These are phyloP conservation scores for Pheosia tremula DNA, from an alignment of 2,888 invertebrate species.

Conservation along the genomic window DNA sequence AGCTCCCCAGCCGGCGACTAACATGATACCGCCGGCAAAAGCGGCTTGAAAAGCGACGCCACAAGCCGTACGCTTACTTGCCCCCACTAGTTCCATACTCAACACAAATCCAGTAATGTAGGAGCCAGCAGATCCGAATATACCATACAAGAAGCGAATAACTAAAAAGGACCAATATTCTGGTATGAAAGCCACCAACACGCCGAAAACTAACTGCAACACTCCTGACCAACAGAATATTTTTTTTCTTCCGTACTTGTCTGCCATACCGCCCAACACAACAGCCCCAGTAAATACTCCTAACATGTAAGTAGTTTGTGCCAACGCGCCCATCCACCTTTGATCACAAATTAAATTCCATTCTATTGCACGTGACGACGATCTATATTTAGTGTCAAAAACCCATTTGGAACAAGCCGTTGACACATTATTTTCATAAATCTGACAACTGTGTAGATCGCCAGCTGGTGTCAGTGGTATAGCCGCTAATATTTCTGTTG, in stretches of 20 bases:
- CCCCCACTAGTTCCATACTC: conserved; percentile 93
- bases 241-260: conserved; percentile 92
- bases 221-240: conserved; percentile 93
- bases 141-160: conserved; percentile 89
- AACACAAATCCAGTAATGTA: conserved; percentile 88
- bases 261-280: conserved; percentile 91
- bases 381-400: conserved; percentile 89
- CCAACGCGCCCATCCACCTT: conserved; percentile 92
- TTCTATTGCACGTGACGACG: conserved; percentile 90
- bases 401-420: conserved; percentile 83
- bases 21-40: conserved; percentile 92
- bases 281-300: conserved; percentile 94
- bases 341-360: conserved; percentile 92
- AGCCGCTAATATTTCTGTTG: conserved; percentile 77
- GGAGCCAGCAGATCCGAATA: conserved; percentile 93
- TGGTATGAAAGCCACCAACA: conserved; percentile 90
- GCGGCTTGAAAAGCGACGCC: conserved; percentile 92
- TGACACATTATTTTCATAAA: conserved; percentile 73
- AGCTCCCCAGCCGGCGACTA: conserved; percentile 93
- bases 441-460: conserved; percentile 85
- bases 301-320: conserved; percentile 92
- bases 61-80: conserved; percentile 91
- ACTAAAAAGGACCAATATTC: conserved; percentile 90
- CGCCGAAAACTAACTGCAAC: conserved; percentile 88
- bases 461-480: conserved; percentile 84